Base-by-base conservation (phyloP, 2,888 invertebrate species). In the Caradrina kadenii region DNA sequence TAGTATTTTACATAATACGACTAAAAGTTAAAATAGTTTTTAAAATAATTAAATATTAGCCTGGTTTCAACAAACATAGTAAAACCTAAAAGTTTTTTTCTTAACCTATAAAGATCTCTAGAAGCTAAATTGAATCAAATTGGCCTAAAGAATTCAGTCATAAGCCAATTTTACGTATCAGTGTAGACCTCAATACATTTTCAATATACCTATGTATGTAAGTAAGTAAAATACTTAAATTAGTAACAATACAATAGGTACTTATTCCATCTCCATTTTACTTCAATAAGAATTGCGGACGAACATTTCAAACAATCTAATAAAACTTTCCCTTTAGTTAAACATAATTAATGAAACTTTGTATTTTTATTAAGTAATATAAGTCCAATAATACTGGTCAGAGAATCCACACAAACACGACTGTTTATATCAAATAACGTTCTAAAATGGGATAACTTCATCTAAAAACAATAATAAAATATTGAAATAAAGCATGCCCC, bases 371-470 rank as follows among this genome's bases (percentile, higher is more conserved):
- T 72, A 59, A 19, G 13, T 15, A n/a, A 42, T n/a, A 70, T 15
- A 70, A 15, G 22, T 21, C 45, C n/a, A n/a, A n/a, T n/a, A n/a
- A n/a, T n/a, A n/a, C n/a, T n/a, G n/a, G n/a, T 71, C 26, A 49
- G 11, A 7, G 21, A 42, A 58, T n/a, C 35, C 26, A 49, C 11
- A 26, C 22, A 55, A 31, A 54, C n/a, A 39, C 11, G 45, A 21
- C 11, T 60, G 68, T 74, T 54, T 69, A 39, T 69, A 45, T 69
- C 42, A 74, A 69, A 69, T 59, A 53, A 54, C 7, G 17, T 62
- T 21, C 35, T 19, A 15, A 15, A 26, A 21, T 11, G 15, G 19
- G 35, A 45, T 72, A 49, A 50, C 26, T 65, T 59, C 35, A 19
- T 39, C 21, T 21, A 26, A 6, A 21, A 42, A 61, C 21, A 62